These are phyloP conservation scores for Numenius phaeopus DNA, from an alignment of 2,797 vertebrate genomes.

Conservation along the genomic window DNA sequence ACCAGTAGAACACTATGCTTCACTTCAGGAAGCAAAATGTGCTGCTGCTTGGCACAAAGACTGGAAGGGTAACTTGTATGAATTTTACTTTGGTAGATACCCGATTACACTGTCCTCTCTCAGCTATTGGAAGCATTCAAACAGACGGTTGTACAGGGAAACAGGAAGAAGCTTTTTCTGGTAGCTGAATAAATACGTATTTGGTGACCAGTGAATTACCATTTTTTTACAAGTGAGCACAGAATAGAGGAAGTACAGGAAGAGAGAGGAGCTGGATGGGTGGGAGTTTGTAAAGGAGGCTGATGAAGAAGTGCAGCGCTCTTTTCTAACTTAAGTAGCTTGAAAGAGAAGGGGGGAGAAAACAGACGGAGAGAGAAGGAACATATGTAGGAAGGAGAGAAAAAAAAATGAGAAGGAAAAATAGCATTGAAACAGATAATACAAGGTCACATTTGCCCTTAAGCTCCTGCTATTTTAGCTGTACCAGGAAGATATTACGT, in stretches of 20 bases:
- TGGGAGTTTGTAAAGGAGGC: conserved; percentile 41
- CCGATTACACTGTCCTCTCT: neutral
- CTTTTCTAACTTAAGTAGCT: conserved; percentile 14
- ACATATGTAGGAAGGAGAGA: conserved; percentile 55
- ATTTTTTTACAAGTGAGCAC: neutral
- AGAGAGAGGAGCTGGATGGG: conserved; percentile 4
- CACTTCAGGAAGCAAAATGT: neutral
- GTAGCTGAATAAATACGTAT: neutral
- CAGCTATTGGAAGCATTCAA: neutral
- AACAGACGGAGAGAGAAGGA: conserved; percentile 42
- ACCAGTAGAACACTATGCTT: neutral
- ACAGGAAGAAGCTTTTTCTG: neutral
- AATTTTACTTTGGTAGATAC: neutral
- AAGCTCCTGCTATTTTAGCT: conserved; percentile 54
- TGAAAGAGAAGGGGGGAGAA: conserved; percentile 30
- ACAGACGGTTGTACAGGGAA: neutral
- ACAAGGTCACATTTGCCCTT: conserved; percentile 60
- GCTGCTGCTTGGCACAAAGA: neutral
- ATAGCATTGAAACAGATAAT: conserved; percentile 43
- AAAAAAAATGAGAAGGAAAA: conserved; percentile 39
- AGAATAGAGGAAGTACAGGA: neutral
- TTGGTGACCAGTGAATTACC: neutral
- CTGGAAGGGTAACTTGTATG: neutral
- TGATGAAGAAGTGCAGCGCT: neutral
- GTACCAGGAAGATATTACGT: neutral